Percentiles rank a stretch among this genome's conserved stretches.
Conservation (phyloP, 2,797 vertebrate species). For the Enteromius fasciolatus region DNA sequence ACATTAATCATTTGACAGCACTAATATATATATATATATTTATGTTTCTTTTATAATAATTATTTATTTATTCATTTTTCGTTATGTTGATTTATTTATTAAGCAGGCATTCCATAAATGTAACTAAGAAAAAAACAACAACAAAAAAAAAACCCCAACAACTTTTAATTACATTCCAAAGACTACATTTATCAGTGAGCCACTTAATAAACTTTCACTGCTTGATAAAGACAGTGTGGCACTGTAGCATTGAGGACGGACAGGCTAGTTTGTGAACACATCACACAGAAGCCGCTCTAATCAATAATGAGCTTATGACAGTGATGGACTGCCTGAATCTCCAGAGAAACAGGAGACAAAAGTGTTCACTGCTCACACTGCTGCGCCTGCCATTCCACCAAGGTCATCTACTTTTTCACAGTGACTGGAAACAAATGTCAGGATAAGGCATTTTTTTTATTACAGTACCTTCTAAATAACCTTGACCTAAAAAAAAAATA, state of each 20-base stretch:
- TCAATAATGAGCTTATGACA: conserved; percentile 81
- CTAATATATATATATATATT: too few relatives aligned
- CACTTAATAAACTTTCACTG: conserved; percentile 4
- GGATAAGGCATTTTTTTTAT: conserved; percentile 35
- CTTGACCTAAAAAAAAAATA: conserved; percentile 35
- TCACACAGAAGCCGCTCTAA: conserved; percentile 74
- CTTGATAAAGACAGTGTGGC: conserved; percentile 21
- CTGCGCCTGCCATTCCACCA: conserved; percentile 66
- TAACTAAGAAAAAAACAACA: neutral
- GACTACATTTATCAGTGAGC: conserved; percentile 1
- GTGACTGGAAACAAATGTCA: conserved; percentile 49
- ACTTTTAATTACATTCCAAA: conserved; percentile 7
- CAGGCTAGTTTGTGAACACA: conserved; percentile 54
- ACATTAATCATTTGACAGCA: too few relatives aligned
- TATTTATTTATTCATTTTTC: too few relatives aligned
- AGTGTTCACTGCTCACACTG: conserved; percentile 66
- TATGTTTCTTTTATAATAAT: too few relatives aligned
- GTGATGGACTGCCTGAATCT: conserved; percentile 78
- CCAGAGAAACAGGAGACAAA: conserved; percentile 77
- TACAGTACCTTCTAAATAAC: conserved; percentile 32
- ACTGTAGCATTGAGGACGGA: conserved; percentile 9
- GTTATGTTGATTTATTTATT: too few relatives aligned
- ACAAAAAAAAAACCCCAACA: too few relatives aligned
- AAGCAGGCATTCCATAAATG: neutral
- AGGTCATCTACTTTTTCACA: conserved; percentile 68